Conservation (phyloP, 2,113 vertebrate genomes). For the Paratilapia polleni region DNA sequence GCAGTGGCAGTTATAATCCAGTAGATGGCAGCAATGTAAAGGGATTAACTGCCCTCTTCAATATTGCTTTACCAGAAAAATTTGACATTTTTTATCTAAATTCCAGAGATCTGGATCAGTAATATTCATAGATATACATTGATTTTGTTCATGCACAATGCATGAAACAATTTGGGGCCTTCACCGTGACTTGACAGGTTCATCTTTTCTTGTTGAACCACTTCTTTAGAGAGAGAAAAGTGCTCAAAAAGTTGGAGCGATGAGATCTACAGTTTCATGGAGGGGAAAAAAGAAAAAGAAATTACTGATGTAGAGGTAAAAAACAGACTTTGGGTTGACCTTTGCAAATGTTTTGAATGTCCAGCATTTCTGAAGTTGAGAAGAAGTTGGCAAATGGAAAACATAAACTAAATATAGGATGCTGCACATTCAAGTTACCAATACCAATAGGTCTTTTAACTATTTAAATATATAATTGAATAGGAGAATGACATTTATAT, state of each 20-base stretch:
- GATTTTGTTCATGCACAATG: too few species aligned
- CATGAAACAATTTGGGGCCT: neutral
- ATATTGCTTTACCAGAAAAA: neutral
- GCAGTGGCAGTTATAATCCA: conserved; percentile 17
- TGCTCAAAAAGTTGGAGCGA: neutral
- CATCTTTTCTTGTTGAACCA: neutral
- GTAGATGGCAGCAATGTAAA: conserved; percentile 54
- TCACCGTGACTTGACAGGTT: neutral
- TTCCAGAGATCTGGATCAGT: neutral
- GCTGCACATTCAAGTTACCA: neutral
- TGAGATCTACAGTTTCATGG: neutral
- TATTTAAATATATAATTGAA: neutral
- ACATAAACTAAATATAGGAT: neutral
- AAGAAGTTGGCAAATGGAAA: too few species aligned
- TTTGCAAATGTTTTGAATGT: neutral
- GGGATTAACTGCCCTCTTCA: neutral
- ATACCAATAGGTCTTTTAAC: fast-evolving
- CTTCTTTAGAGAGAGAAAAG: neutral
- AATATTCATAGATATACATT: neutral
- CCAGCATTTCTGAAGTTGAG: too few species aligned
- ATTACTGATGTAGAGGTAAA: neutral
- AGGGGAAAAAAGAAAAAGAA: neutral
- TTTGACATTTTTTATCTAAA: neutral
- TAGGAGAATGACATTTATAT: neutral
- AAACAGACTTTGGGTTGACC: neutral